phyloP scores from a whole-genome alignment of 2,888 invertebrate genomes.

The Campopleginae sp. region DNA sequence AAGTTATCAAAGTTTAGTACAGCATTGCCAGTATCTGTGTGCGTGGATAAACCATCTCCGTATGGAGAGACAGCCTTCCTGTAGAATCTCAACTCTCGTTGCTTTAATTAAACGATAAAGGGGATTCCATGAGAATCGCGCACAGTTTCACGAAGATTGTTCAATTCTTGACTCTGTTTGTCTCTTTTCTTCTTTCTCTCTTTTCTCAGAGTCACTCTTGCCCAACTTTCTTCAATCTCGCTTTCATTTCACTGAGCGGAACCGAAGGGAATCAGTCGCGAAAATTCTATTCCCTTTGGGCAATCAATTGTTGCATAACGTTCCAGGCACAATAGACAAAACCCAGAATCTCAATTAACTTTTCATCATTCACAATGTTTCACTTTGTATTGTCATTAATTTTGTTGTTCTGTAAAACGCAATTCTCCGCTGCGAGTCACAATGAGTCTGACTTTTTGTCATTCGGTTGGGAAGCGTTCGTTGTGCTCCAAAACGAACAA shows the following conservation, averaged over 20 bases:
- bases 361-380: neutral
- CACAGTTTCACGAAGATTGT: constrained; percentile 52
- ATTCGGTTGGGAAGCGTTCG: neutral
- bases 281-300: constrained; percentile 15
- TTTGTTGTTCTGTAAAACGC: neutral
- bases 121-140: constrained; percentile 41
- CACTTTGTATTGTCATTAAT: neutral
- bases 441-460: neutral
- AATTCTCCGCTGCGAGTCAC: neutral
- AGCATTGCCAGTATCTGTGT: constrained; percentile 22
- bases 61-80: constrained; percentile 6
- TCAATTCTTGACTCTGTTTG: constrained; percentile 38
- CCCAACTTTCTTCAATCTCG: neutral
- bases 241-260: constrained; percentile 1
- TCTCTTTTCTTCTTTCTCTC: neutral
- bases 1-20: constrained; percentile 61
- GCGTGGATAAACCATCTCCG: constrained; percentile 5
- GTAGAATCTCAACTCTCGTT: constrained; percentile 55
- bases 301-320: constrained; percentile 21
- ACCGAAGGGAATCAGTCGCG: constrained; percentile 40
- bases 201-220: neutral
- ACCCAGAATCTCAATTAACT: neutral
- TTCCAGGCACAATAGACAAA: neutral
- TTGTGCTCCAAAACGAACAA: neutral
- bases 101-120: constrained; percentile 63